Percentiles rank a stretch among this genome's conserved stretches.
Evolutionary conservation across 2,113 vertebrate genomes (phyloP).

Genomic region (Lichenostomus cassidix): DNA sequence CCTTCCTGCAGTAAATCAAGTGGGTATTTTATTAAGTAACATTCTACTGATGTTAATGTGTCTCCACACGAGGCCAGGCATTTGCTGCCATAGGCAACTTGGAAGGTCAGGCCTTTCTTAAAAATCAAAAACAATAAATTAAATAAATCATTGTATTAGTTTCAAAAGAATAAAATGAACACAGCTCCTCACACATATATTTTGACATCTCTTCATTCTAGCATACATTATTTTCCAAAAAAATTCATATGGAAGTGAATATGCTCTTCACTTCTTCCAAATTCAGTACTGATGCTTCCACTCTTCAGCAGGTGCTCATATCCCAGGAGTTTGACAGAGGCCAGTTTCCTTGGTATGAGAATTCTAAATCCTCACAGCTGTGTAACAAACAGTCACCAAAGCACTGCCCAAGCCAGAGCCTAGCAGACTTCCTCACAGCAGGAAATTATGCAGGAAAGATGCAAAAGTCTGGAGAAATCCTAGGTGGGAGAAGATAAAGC

Average conservation of each 20-base stretch:
- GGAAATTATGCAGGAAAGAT: not conserved
- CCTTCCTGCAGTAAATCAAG: not conserved
- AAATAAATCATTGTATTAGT: not conserved
- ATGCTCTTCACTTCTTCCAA: not conserved
- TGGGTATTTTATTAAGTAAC: too few species aligned
- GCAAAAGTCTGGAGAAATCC: not conserved
- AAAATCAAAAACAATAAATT: not conserved
- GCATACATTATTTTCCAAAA: not conserved
- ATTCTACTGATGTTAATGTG: not conserved
- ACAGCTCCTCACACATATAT: not conserved
- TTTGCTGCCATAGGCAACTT: not conserved
- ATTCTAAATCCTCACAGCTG: not conserved
- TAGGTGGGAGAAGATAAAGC: not conserved
- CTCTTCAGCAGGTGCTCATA: not conserved
- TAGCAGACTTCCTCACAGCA: not conserved
- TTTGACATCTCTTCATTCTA: not conserved
- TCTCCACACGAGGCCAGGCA: not conserved
- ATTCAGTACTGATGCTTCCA: not conserved
- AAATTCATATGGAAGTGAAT: not conserved
- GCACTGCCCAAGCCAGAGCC: not conserved
- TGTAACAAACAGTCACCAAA: not conserved
- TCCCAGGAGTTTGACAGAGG: not conserved
- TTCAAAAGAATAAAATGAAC: not conserved
- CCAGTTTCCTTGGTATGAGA: not conserved
- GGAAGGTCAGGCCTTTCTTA: not conserved